phyloP scores from a whole-genome alignment of 64 coral and sea anemone genomes.

The Pachyseris speciosa region DNA sequence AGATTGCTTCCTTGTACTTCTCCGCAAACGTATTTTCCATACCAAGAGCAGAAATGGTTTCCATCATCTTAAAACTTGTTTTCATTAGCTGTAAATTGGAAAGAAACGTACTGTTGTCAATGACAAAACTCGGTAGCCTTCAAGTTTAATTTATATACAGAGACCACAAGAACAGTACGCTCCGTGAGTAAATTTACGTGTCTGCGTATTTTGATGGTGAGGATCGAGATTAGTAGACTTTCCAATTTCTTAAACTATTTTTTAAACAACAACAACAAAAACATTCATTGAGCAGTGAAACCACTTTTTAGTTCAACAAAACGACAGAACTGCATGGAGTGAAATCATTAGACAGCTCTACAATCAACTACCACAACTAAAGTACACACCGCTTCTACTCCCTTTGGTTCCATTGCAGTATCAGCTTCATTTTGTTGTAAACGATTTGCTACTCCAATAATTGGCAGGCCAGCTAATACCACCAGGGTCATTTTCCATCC shows the following conservation, averaged over 20 bases:
- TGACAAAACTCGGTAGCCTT: too few species aligned
- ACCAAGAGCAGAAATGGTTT: conserved; percentile 72
- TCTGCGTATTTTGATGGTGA: too few species aligned
- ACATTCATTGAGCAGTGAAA: too few species aligned
- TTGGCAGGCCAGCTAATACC: conserved; percentile 80
- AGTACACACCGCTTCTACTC: conserved; percentile 22
- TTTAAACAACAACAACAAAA: too few species aligned
- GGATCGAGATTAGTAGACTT: too few species aligned
- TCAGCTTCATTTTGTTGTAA: conserved; percentile 87
- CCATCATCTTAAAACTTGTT: conserved; percentile 78
- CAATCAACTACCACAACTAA: not conserved
- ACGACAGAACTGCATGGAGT: not conserved
- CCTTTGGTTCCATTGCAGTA: conserved; percentile 42
- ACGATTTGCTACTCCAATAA: conserved; percentile 75
- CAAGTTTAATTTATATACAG: too few species aligned
- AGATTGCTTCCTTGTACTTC: conserved; percentile 75
- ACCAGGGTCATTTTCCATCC: conserved; percentile 99
- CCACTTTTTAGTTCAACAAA: too few species aligned
- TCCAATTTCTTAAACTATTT: too few species aligned
- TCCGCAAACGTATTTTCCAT: conserved; percentile 74
- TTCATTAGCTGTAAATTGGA: conserved; percentile 28
- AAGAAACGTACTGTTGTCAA: not conserved
- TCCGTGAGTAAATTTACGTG: too few species aligned
- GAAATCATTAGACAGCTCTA: not conserved
- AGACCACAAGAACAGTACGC: too few species aligned